phyloP scores from a whole-genome alignment of 2,113 vertebrate species.

The Atrichornis clamosus region DNA sequence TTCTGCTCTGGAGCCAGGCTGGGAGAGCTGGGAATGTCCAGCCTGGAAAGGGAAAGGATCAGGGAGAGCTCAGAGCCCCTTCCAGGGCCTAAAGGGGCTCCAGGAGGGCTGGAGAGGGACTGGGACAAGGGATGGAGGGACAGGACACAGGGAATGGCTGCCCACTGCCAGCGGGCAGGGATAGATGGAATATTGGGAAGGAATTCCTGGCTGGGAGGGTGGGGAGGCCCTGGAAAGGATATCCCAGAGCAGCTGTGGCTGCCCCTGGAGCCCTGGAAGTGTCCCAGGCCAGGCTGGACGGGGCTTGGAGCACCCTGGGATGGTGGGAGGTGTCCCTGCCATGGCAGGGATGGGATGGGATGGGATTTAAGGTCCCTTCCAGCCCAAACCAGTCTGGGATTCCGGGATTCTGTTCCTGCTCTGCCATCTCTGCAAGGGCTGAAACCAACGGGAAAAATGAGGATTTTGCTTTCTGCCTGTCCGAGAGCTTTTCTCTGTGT shows the following conservation, averaged over 20 bases:
- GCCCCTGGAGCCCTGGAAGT: neutral
- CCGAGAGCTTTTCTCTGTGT: neutral
- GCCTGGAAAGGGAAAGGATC: neutral
- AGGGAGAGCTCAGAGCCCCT: neutral
- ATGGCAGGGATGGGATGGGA: neutral
- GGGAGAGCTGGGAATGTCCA: neutral
- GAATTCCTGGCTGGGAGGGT: neutral
- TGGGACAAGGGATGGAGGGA: neutral
- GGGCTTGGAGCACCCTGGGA: neutral
- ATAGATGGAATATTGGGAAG: neutral
- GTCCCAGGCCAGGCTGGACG: neutral
- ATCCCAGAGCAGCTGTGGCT: neutral
- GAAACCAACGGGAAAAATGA: neutral
- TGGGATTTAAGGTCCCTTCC: fast-evolving
- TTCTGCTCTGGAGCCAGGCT: neutral
- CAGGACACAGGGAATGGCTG: neutral
- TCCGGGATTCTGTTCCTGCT: neutral
- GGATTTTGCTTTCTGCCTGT: neutral
- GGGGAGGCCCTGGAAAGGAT: neutral
- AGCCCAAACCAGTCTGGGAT: fast-evolving
- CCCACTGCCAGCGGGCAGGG: neutral
- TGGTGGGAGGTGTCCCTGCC: neutral
- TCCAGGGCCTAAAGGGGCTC: neutral
- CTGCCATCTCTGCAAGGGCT: neutral
- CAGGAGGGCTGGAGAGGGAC: neutral